Evolutionary conservation across 2,888 invertebrate species (phyloP), one percentile per base, ranked within the genome.

Genomic region (Tanypteryx hageni): DNA sequence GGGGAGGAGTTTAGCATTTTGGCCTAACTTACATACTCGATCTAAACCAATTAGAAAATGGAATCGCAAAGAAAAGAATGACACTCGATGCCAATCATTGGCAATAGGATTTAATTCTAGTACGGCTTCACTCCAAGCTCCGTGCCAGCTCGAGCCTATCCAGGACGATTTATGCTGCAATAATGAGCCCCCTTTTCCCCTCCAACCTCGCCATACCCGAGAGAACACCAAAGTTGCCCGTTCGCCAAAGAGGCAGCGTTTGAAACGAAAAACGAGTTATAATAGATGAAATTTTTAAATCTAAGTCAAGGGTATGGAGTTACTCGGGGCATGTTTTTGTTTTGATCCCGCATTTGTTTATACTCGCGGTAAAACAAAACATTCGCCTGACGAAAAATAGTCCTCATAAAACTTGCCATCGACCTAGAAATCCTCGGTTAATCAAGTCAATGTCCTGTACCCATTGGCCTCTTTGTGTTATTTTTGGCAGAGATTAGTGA

Each of bases 381-480:
- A 27, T 27, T 27, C 9, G 76, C n/a, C n/a, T 9, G 22, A n/a
- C 64, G 64, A 4, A 18, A 61, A 16, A n/a, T 22, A 3, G 7
- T 11, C 22, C 8, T 27, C 76, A 4, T 13, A 76, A 31, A 9
- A 27, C 16, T 59, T 0, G 13, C 31, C 14, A 13, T 10, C 86
- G 86, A 86, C 86, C 86, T 86, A 86, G 86, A 59, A 13, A 61
- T 86, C 27, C 59, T 22, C 18, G 22, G 27, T 61, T 57, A 27
- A 61, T 16, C 22, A 56, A 61, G 61, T 61, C 61, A 61, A 31
- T 61, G 86, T 31, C 86, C 86, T 31, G 27, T 59, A 59, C 86
- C 59, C 22, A 59, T 27, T 59, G 59, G 22, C 27, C 59, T 58
- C 16, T 58, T 57, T 84, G 27, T 61, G 58, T 61, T 86, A 86